Base-by-base conservation (phyloP, 2,797 vertebrate genomes). In the Naso thynnoides region DNA sequence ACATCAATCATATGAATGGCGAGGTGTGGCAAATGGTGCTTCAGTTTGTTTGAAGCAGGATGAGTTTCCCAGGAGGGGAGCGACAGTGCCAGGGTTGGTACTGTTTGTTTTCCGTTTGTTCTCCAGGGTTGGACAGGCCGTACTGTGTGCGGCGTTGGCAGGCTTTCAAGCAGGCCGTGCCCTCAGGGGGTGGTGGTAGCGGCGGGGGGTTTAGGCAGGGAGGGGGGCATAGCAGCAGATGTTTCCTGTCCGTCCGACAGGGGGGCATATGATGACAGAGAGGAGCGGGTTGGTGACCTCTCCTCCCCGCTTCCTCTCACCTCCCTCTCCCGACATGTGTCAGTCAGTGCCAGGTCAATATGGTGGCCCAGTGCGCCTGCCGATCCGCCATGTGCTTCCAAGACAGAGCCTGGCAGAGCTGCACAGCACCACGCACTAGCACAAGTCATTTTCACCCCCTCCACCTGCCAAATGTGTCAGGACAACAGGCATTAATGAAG, bases 291-390 rank as follows among this genome's bases (percentile, higher is more conserved):
- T 54, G 14, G 55, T 87, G 86, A 93, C 91, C 86, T 91, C 76
- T 64, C 60, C 56, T 65, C 68, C 71, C 38, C 76, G 73, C 66
- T 75, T 70, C 55, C 81, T 86, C 84, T 76, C 89, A 84, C 89
- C 81, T 82, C 83, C 77, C 68, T 80, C 61, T 73, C 78, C 70
- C 67, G 76, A 91, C 92, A 93, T 82, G 89, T 93, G 91, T 91
- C 92, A 89, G 90, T 92, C 91, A 91, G 83, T 60, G 89, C 84
- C 88, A 84, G 90, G 88, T 93, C 89, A 92, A 89, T 90, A 89
- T 90, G 92, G 90, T 65, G 73, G 83, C 88, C 87, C 82, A 73
- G 86, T 6, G 77, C 81, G 76, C 87, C 88, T 82, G 88, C 86
- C 16, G 80, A 57, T 85, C 69, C 48, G 47, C 91, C 90, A 91